Base-by-base conservation (phyloP, 2,113 vertebrate species). In the Ranitomeya variabilis region DNA sequence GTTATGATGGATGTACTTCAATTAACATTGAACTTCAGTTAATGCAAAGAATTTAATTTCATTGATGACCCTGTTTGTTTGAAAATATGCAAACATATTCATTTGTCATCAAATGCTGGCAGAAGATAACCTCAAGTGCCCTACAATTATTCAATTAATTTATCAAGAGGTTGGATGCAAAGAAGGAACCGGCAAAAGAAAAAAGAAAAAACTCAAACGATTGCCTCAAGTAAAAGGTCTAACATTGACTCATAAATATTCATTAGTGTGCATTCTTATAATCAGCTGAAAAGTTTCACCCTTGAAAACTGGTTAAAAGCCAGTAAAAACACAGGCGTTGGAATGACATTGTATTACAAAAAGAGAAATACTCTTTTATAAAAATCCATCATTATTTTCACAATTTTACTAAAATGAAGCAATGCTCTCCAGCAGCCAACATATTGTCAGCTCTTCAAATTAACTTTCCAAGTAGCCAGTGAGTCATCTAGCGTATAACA, bases 81-180 rank as follows among this genome's bases (percentile, higher is more conserved):
- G 54, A 62, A 80, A 62, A 62, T 60, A 71, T 84, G 82, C 45
- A 84, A 67, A 69, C 45, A 26, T 52, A 69, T 83, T 69, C 59
- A 54, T 69, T 69, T 83, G 81, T 69, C 51, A 55, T 71, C 55
- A 62, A 60, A 54, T 55, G 3, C 15, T 26, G n/a, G 62, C 19
- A 73, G 67, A 15, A 73, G 67, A 73, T 74, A 71, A 74, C 83
- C 54, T 59, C n/a, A 52, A 54, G 23, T 73, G 55, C 67, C 66
- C 52, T 74, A 57, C 37, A 85, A 73, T 85, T 31, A 74, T 71
- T 74, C 69, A 74, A 74, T 85, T 85, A 74, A 85, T 85, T 74
- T 59, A 85, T 55, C 23, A 85, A 59, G 64, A 23, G 62, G 14
- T 74, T 45, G 21, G 23, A 9, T 31, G 60, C 83, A 85, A 45